A percentile compares a stretch with the other conserved stretches of the same genome.
phyloP scores from a whole-genome alignment of 2,113 vertebrate genomes.

The Dromaius novaehollandiae region DNA sequence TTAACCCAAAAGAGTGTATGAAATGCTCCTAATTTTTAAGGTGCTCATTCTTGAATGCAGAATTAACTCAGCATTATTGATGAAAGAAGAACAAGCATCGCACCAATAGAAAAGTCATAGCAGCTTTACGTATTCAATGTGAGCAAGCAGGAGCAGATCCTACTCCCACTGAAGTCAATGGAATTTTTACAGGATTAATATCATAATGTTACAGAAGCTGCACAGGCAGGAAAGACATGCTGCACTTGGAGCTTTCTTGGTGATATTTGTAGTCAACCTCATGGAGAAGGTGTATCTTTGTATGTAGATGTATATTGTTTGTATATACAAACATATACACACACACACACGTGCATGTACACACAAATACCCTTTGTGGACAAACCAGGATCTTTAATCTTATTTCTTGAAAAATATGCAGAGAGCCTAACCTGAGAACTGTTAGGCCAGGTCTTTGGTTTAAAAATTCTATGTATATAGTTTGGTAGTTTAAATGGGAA shows the following conservation, averaged over 20 bases:
- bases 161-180: neutral
- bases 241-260: neutral
- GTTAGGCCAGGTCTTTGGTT: neutral
- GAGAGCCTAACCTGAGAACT: neutral
- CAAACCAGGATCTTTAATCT: neutral
- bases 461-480: neutral
- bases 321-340: fast-evolving
- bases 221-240: neutral
- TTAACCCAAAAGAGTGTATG: neutral
- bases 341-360: fast-evolving
- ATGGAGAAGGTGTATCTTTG: neutral
- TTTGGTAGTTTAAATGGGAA: neutral
- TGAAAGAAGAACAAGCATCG: neutral
- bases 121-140: neutral
- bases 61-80: neutral
- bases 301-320: neutral
- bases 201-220: neutral
- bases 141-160: neutral
- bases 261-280: neutral
- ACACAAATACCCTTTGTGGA: neutral
- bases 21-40: neutral
- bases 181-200: neutral
- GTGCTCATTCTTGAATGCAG: neutral
- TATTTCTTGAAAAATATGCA: neutral
- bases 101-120: neutral